phyloP scores from a whole-genome alignment of 2,888 invertebrate species.

The Caenorhabditis zanzibari region DNA sequence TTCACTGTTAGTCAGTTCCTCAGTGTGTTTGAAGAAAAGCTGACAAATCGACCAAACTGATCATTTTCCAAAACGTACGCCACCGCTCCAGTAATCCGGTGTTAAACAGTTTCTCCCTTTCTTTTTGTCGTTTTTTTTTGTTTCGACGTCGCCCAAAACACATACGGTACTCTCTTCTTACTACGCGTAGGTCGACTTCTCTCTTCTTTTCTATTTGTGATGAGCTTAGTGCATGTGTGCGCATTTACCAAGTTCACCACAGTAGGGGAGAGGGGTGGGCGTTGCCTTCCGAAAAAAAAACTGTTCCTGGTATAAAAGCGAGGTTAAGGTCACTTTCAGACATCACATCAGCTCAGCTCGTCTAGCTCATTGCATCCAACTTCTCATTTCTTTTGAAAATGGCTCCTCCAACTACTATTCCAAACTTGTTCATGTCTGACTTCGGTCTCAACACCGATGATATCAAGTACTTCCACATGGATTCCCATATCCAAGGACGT shows the following conservation, averaged over 20 bases:
- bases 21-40: constrained; percentile 58
- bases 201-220: constrained; percentile 63
- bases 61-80: constrained; percentile 62
- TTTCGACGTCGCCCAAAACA: constrained; percentile 60
- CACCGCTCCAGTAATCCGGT: constrained; percentile 63
- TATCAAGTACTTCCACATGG: constrained; percentile 77
- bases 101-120: constrained; percentile 64
- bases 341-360: constrained; percentile 64
- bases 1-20: constrained; percentile 53
- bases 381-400: constrained; percentile 44
- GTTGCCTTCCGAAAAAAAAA: constrained; percentile 62
- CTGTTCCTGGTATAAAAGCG: constrained; percentile 61
- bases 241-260: constrained; percentile 60
- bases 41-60: constrained; percentile 62
- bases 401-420: constrained; percentile 67
- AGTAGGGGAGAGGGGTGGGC: constrained; percentile 50
- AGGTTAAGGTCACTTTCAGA: constrained; percentile 49
- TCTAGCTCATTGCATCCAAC: constrained; percentile 46
- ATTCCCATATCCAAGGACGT: constrained; percentile 76
- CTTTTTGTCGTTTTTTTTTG: constrained; percentile 25
- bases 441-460: constrained; percentile 77
- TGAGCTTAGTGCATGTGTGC: constrained; percentile 68
- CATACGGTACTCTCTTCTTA: constrained; percentile 59
- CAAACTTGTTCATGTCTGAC: constrained; percentile 73
- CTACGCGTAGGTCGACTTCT: constrained; percentile 51